Percentiles rank a stretch among this genome's conserved stretches.
phyloP scores from a whole-genome alignment of 92 coral and sea anemone species.

The Paramuricea clavata region DNA sequence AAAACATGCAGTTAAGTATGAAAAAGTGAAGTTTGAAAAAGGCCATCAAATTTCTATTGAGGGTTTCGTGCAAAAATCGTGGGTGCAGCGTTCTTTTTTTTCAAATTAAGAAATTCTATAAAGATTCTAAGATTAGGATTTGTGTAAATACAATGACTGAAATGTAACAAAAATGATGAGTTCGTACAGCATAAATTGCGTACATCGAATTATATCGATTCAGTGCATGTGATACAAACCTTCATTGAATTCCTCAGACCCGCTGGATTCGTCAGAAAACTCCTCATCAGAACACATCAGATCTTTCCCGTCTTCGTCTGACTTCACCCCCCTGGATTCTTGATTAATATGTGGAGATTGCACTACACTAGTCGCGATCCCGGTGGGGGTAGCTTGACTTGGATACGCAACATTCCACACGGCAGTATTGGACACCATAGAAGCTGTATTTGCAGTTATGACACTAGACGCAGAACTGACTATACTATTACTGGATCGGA shows the following conservation, averaged over 20 bases:
- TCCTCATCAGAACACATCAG: conserved; percentile 55
- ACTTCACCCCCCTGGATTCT: conserved; percentile 17
- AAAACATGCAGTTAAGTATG: background rate
- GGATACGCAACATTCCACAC: conserved; percentile 6
- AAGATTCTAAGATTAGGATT: no score
- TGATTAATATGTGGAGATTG: conserved; percentile 22
- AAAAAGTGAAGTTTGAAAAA: background rate
- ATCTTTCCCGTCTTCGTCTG: conserved; percentile 13
- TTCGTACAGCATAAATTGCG: no score
- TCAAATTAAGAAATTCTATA: no score
- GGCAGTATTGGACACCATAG: conserved; percentile 5
- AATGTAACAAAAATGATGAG: no score
- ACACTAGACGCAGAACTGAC: conserved; percentile 28
- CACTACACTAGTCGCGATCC: conserved; percentile 19
- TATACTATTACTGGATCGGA: conserved; percentile 57
- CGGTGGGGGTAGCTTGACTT: conserved; percentile 20
- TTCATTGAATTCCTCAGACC: background rate
- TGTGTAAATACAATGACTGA: no score
- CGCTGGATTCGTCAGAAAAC: conserved; percentile 45
- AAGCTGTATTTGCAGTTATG: background rate
- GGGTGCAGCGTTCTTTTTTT: no score
- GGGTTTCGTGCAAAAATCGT: no score
- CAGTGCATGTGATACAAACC: conserved; percentile 1
- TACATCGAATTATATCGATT: no score
- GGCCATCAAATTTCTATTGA: no score